A percentile compares a stretch with the other conserved stretches of the same genome.
phyloP scores from a whole-genome alignment of 1,140 invertebrate species.

The Pantala flavescens region DNA sequence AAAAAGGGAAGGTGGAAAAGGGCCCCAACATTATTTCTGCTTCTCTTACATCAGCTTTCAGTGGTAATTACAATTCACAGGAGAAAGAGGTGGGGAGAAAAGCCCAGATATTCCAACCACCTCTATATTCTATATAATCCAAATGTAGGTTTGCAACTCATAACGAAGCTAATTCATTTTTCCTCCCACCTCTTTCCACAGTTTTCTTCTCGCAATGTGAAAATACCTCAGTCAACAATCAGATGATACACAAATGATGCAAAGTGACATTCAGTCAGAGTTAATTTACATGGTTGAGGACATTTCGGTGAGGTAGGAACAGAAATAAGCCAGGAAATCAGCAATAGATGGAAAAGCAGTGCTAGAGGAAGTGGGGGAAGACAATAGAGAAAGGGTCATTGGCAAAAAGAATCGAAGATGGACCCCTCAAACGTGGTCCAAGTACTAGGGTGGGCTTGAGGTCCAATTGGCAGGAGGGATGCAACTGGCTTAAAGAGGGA shows the following conservation, averaged over 20 bases:
- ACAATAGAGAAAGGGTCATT: conserved; percentile 6
- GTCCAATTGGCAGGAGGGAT: conserved; percentile 3
- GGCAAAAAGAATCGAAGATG: conserved; percentile 9
- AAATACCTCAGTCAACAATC: conserved; percentile 7
- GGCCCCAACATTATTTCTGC: not conserved
- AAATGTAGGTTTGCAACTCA: not conserved
- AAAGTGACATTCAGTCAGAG: not conserved
- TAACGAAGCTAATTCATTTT: not conserved
- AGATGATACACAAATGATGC: conserved; percentile 6
- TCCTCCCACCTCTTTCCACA: conserved; percentile 2
- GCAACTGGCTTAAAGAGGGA: conserved; percentile 4
- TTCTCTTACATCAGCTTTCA: conserved; percentile 1
- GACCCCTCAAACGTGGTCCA: conserved; percentile 6
- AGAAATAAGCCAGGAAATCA: conserved; percentile 9
- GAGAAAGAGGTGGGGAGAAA: conserved; percentile 4
- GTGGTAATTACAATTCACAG: not conserved
- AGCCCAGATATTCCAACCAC: not conserved
- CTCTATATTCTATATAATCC: not conserved
- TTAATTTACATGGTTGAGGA: conserved; percentile 7
- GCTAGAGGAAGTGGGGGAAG: not conserved
- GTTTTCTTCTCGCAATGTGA: not conserved
- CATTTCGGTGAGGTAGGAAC: conserved; percentile 4
- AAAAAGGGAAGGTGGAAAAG: conserved; percentile 9
- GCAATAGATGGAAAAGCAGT: not conserved
- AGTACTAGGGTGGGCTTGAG: conserved; percentile 2